phyloP scores from a whole-genome alignment of 2,888 invertebrate species.

The Cynaeus angustus region DNA sequence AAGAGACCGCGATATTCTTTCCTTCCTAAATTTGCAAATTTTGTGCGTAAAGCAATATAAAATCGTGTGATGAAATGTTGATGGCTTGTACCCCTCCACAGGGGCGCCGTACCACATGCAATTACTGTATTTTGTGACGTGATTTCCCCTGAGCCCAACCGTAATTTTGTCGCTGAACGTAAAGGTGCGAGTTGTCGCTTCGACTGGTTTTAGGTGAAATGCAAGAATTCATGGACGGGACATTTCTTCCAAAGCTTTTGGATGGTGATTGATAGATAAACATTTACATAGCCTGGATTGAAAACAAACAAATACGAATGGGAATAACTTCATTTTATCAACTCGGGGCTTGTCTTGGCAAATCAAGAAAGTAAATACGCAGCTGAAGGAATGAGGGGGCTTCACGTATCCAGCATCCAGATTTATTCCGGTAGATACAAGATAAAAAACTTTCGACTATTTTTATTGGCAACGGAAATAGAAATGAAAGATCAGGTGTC shows the following conservation, averaged over 20 bases:
- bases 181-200: constrained; percentile 52
- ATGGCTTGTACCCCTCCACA: constrained; percentile 52
- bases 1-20: too few species aligned
- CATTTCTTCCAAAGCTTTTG: constrained; percentile 29
- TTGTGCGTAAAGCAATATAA: constrained; percentile 44
- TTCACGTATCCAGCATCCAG: constrained; percentile 21
- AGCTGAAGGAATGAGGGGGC: constrained; percentile 16
- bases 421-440: constrained; percentile 38
- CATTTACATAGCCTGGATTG: constrained; percentile 49
- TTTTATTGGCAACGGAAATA: constrained; percentile 24
- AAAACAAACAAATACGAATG: constrained; percentile 47
- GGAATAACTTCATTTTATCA: constrained; percentile 44
- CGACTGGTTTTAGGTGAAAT: constrained; percentile 14
- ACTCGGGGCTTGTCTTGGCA: constrained; percentile 25
- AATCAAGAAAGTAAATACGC: constrained; percentile 41
- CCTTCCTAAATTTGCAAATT: constrained; percentile 38
- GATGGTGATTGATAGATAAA: constrained; percentile 49
- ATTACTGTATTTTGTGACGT: constrained; percentile 63
- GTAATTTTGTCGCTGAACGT: constrained; percentile 53
- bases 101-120: constrained; percentile 55
- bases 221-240: constrained; percentile 29
- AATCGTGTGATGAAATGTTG: constrained; percentile 58
- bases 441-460: constrained; percentile 26
- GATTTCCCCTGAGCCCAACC: constrained; percentile 61
- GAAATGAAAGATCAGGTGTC: constrained; percentile 34